Conservation (phyloP, 1,140 invertebrate genomes). For the Liolophura sinensis region DNA sequence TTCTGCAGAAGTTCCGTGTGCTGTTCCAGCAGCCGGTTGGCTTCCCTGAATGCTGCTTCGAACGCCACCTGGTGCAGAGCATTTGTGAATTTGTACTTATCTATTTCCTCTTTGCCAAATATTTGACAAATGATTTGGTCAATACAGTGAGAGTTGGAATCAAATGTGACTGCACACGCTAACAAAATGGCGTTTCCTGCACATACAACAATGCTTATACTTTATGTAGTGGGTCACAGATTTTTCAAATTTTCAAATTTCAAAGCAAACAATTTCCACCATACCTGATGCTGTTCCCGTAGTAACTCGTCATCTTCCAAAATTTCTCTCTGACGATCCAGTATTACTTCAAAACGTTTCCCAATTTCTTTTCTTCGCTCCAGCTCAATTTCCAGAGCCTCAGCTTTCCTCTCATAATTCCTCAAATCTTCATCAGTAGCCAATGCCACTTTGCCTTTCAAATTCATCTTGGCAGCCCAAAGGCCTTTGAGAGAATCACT, state of each 20-base stretch:
- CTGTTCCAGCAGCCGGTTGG: slow-evolving; percentile 36
- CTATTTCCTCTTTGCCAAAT: too few relatives aligned
- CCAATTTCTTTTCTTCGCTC: slow-evolving; percentile 48
- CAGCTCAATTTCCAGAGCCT: slow-evolving; percentile 47
- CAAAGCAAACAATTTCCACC: background rate
- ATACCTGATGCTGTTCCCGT: slow-evolving; percentile 49
- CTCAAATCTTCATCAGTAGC: slow-evolving; percentile 45
- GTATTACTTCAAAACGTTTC: slow-evolving; percentile 35
- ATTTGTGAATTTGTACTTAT: too few relatives aligned
- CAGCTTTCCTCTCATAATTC: slow-evolving; percentile 41
- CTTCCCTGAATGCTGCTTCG: slow-evolving; percentile 42
- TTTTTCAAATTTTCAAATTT: background rate
- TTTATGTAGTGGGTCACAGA: background rate
- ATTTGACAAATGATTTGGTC: too few relatives aligned
- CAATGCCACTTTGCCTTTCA: slow-evolving; percentile 38
- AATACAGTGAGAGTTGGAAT: too few relatives aligned
- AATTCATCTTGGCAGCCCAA: slow-evolving; percentile 55
- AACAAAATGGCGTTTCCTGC: background rate
- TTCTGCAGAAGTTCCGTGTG: slow-evolving; percentile 41
- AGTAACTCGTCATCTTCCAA: slow-evolving; percentile 41
- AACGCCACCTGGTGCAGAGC: slow-evolving; percentile 37
- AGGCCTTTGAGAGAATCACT: slow-evolving; percentile 50
- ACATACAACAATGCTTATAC: background rate
- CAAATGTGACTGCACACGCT: background rate
- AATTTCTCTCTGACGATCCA: slow-evolving; percentile 36